Evolutionary conservation across 2,797 vertebrate genomes (phyloP).

Genomic region (Menidia menidia): DNA sequence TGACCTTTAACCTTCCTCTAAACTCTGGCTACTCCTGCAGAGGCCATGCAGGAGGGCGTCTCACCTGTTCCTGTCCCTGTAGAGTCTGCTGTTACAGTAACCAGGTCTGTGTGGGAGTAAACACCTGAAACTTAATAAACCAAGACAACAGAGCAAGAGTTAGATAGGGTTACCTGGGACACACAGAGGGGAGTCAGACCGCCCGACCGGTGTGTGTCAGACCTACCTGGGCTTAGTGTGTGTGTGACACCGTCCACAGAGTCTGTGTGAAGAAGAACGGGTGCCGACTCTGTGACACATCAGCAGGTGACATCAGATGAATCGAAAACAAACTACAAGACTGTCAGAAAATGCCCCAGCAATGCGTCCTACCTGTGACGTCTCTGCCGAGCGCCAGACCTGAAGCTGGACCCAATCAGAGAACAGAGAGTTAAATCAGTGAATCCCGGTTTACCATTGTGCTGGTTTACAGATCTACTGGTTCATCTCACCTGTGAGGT

Average conservation of each 20-base stretch:
- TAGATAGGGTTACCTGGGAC: neutral
- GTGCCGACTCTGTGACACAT: conserved; percentile 38
- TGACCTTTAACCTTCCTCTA: conserved; percentile 30
- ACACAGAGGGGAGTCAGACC: neutral
- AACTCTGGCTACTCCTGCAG: neutral
- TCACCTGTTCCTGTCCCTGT: conserved; percentile 53
- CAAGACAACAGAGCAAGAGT: neutral
- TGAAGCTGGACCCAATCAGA: conserved; percentile 58
- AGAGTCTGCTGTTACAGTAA: conserved; percentile 61
- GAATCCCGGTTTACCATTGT: neutral
- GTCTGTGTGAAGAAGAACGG: conserved; percentile 37
- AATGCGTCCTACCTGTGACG: conserved; percentile 68
- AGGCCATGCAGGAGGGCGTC: neutral
- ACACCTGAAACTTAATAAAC: conserved; percentile 55
- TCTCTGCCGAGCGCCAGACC: conserved; percentile 47
- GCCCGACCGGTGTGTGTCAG: neutral
- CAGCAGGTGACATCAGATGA: conserved; percentile 23
- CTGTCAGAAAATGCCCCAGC: neutral
- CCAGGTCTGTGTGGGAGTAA: conserved; percentile 67
- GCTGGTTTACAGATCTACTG: neutral
- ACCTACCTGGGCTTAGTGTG: conserved; percentile 36
- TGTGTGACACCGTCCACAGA: conserved; percentile 27
- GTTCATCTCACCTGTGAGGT: conserved; percentile 65
- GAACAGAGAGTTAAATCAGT: conserved; percentile 7
- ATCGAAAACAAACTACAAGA: neutral